Evolutionary conservation across 2,888 invertebrate genomes (phyloP).

Genomic region (Erebia aethiops): DNA sequence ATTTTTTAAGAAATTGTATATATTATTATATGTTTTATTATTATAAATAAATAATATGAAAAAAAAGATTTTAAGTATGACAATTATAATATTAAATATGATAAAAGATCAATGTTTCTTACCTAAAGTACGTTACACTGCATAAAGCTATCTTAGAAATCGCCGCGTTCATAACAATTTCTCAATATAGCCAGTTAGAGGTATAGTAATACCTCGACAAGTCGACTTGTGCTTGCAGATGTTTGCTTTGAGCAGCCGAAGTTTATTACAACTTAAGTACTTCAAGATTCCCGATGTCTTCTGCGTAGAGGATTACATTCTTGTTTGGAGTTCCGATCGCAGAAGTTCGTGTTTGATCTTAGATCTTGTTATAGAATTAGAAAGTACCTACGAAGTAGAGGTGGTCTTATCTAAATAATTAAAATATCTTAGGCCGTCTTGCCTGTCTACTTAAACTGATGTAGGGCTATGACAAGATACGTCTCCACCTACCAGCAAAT

Average conservation of each 20-base stretch:
- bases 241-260: slow-evolving; percentile 5
- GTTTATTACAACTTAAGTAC: slow-evolving; percentile 7
- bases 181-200: neutral
- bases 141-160: neutral
- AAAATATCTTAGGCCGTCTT: neutral
- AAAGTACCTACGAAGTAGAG: neutral
- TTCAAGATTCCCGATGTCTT: neutral
- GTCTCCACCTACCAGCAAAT: no score
- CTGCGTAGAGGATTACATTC: slow-evolving; percentile 9
- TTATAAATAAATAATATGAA: no score
- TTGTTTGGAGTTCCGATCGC: slow-evolving; percentile 9
- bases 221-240: slow-evolving; percentile 7
- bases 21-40: no score
- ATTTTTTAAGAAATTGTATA: no score
- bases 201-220: neutral
- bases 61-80: no score
- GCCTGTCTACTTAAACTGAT: no score
- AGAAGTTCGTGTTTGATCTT: slow-evolving; percentile 8
- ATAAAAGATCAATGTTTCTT: no score
- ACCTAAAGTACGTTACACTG: neutral
- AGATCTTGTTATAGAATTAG: slow-evolving; percentile 2
- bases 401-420: neutral
- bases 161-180: neutral
- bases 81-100: no score
- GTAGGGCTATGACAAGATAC: no score